Conservation (phyloP, 2,113 vertebrate species). For the Callospermophilus lateralis region DNA sequence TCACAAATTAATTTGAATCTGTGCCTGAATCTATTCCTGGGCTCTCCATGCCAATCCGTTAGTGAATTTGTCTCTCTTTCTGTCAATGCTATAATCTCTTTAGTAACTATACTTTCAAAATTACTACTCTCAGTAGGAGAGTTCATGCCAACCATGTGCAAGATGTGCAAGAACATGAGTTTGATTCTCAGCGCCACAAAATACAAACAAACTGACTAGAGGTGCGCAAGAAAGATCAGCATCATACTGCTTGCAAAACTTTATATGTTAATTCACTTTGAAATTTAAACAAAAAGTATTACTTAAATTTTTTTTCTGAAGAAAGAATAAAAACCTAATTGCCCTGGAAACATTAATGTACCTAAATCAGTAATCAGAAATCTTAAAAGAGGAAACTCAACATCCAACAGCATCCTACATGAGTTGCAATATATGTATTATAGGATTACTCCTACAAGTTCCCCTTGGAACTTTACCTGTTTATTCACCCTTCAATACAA, state of each 20-base stretch:
- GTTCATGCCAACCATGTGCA: neutral
- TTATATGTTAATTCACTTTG: neutral
- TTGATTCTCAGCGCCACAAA: neutral
- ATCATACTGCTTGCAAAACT: neutral
- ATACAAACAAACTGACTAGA: neutral
- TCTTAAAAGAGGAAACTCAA: neutral
- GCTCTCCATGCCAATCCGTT: neutral
- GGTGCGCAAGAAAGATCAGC: neutral
- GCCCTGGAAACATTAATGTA: neutral
- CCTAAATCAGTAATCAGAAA: neutral
- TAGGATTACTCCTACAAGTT: neutral
- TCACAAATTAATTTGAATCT: neutral
- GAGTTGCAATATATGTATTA: neutral
- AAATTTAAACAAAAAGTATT: neutral
- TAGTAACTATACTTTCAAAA: neutral
- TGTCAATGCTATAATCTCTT: neutral
- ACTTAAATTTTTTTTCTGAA: neutral
- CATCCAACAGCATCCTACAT: neutral
- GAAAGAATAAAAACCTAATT: neutral
- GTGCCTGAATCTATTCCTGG: neutral
- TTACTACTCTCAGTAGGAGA: neutral
- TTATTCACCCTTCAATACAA: neutral
- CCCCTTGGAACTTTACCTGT: neutral
- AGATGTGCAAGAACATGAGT: neutral
- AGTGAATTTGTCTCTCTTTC: neutral